Base-by-base conservation (phyloP, 1,140 invertebrate genomes). In the Druon quercuslanigerum region DNA sequence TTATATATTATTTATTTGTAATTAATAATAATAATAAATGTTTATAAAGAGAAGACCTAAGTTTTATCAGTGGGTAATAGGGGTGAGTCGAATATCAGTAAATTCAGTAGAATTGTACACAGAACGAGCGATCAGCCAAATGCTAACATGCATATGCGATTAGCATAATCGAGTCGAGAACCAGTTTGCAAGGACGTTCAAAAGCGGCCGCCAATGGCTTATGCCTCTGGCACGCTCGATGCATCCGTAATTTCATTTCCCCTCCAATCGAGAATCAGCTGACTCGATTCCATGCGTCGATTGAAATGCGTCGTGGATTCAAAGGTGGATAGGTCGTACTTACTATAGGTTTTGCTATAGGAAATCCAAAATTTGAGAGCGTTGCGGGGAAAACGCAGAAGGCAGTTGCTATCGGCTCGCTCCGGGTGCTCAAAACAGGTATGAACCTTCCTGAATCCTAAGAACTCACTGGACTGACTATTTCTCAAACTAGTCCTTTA, bases 151-250 rank as follows among this genome's bases (percentile, higher is more conserved):
- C 86, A 90, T 89, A 89, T 88, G 83, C 83, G 88, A 91, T 91
- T 90, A 91, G 85, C 90, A 90, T 91, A 91, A 91, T 90, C 89
- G 88, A 90, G 88, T 86, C 85, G 85, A 84, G 86, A 91, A 91
- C 90, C 89, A 90, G 90, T 91, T 91, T 91, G 88, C 90, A 91
- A 91, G 90, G 90, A 87, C 89, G 88, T 86, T 85, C 81, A 87
- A 86, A 88, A 87, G 87, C 87, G 85, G 80, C 85, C 83, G 84
- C 80, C 83, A 82, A 88, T 88, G 83, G 85, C 83, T 88, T 84
- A 86, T 85, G 84, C 79, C 74, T 60, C 78, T 83, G 83, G 83
- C 79, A 84, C 86, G 84, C 83, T 82, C 82, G 83, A 81, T 85
- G 88, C 89, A 88, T 89, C 86, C 86, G 85, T 88, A 89, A 88